Evolutionary conservation across 2,888 invertebrate genomes (phyloP), one percentile per base, ranked within the genome.

Genomic region (Chamaedrilus cognettii): DNA sequence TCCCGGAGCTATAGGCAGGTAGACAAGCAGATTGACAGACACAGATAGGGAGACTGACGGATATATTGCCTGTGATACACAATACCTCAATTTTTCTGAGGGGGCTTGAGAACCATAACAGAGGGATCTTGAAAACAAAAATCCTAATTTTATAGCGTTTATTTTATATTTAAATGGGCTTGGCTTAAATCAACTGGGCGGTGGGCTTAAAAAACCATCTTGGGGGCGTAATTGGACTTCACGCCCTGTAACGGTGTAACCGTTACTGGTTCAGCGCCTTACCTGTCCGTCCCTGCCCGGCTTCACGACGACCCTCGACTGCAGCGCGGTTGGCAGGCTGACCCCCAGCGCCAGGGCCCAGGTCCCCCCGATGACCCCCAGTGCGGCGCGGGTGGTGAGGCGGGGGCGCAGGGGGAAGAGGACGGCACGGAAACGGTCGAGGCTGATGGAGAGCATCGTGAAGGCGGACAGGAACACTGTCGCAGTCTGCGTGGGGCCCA

Each of bases 391-490:
- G 23, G 31, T 67, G 42, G 70, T 65, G 51, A 67, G 55, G 26
- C 62, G 50, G 3, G 62, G 68, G 79, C 94, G 87, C 64, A 96
- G 82, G 0, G 95, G 95, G 86, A 92, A 90, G 88, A 94, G 90
- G 70, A 96, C 94, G 61, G 93, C 93, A 82, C 93, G 89, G 79
- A 93, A 96, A 26, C 94, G 88, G 85, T 96, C 95, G 64, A 93
- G 88, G 74, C 94, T 93, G 80, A 96, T 93, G 49, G 94, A 94
- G 34, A 96, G 90, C 76, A 96, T 83, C 0, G 95, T 95, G 82
- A 94, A 95, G 2, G 94, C 93, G 79, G 92, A 92, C 68, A 94
- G 91, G 67, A 85, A 83, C 19, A 86, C 85, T 0, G 82, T 76
- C 28, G 82, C 80, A 1, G 79, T 85, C 82, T 93, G 93, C 42